Base-by-base conservation (phyloP, 2,113 vertebrate genomes). In the Caranx ignobilis region DNA sequence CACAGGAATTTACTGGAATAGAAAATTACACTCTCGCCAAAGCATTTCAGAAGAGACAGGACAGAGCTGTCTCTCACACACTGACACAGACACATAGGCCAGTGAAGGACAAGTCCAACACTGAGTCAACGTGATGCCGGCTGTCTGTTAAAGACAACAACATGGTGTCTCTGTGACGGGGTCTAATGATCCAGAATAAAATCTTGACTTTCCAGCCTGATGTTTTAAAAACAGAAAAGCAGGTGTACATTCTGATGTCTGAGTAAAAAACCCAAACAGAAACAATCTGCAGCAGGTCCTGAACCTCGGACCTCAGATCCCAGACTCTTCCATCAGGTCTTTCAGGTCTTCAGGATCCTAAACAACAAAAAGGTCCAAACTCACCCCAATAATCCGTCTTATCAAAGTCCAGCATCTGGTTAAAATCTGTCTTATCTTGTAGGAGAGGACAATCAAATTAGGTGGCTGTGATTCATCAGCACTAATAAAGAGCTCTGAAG, bases 361-460 rank as follows among this genome's bases (percentile, higher is more conserved):
- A 31, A 60, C 39, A 52, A 32, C 52, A 48, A 62, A 74, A 48
- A 45, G 3, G 2, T 55, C n/a, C 32, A 75, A 69, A 63, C 26
- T 64, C 11, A 5, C 59, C 18, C 37, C 35, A 45, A n/a, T 66
- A 52, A 81, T 80, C 56, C 11, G 19, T 52, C 5, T 72, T 71
- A 71, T 88, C 86, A 71, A 48, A 34, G 16, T 32, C 37, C 11
- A 35, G 31, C 66, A 88, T 82, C 79, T 62, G 54, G 32, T 26
- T 73, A 45, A 85, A 87, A 80, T 85, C 62, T 52, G 37, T 19
- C 79, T 89, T 82, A 90, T 90, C 71, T 90, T 88, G 82, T 87
- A 82, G 32, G 52, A 77, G 72, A 69, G 71, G 62, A 85, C 55
- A 79, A 80, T 82, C 70, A 82, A 76, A 71, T 84, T 63, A 71